phyloP scores from a whole-genome alignment of 2,113 vertebrate species.

The Rallus limicola region DNA sequence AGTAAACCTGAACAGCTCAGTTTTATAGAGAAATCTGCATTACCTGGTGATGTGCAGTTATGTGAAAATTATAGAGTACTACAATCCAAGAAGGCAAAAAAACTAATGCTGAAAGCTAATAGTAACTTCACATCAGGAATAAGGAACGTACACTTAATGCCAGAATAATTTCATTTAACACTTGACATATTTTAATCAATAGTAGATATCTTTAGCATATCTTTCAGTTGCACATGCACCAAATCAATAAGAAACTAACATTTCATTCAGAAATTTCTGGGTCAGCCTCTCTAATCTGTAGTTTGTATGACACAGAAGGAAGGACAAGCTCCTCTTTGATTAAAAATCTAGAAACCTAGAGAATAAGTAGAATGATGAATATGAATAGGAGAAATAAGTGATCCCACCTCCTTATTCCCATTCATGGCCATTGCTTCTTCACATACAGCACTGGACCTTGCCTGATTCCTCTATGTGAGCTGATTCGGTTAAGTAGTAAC shows the following conservation, averaged over 20 bases:
- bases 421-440: background rate
- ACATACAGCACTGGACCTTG: background rate
- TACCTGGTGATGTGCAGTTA: background rate
- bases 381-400: background rate
- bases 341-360: background rate
- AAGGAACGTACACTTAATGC: background rate
- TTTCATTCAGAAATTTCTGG: background rate
- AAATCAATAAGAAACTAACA: background rate
- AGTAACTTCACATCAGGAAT: background rate
- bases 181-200: background rate
- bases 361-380: background rate
- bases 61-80: background rate
- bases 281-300: background rate
- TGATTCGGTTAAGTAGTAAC: background rate
- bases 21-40: background rate
- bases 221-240: background rate
- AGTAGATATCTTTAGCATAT: background rate
- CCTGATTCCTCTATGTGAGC: background rate
- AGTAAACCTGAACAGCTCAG: background rate
- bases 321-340: background rate
- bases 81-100: background rate
- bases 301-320: background rate
- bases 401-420: background rate
- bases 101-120: background rate
- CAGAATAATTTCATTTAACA: background rate